Conservation (phyloP, 2,888 invertebrate genomes). For the Plagodis pulveraria region DNA sequence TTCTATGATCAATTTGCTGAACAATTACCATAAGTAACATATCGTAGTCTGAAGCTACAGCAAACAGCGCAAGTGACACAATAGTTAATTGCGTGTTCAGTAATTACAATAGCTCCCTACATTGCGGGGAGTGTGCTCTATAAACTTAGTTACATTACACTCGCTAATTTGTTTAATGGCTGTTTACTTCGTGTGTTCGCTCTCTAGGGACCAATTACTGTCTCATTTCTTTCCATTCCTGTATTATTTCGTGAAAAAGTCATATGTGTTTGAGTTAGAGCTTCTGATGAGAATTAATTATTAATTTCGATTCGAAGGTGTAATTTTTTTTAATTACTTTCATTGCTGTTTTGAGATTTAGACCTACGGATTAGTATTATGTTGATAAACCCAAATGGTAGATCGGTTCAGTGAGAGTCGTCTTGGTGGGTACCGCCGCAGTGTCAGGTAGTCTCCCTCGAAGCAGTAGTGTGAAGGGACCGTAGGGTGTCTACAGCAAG, state of each 20-base stretch:
- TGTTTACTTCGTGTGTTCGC: conserved; percentile 34
- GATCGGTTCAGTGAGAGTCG: too few species aligned
- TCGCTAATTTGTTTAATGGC: conserved; percentile 56
- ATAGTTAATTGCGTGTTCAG: conserved; percentile 44
- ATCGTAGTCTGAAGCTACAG: conserved; percentile 6
- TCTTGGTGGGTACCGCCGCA: too few species aligned
- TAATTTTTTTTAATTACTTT: neutral
- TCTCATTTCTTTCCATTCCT: conserved; percentile 35
- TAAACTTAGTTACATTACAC: conserved; percentile 41
- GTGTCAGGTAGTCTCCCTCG: too few species aligned
- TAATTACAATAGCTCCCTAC: conserved; percentile 39
- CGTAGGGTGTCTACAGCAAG: too few species aligned
- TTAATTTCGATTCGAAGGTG: neutral
- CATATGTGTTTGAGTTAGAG: conserved; percentile 9
- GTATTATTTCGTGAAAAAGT: conserved; percentile 16
- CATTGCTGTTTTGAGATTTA: too few species aligned
- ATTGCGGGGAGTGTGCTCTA: conserved; percentile 41
- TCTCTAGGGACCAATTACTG: conserved; percentile 35
- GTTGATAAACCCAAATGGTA: too few species aligned
- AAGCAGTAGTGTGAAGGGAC: too few species aligned
- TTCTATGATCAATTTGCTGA: neutral
- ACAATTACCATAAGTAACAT: neutral
- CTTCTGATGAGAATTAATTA: neutral
- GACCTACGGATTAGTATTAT: too few species aligned
- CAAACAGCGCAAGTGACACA: conserved; percentile 22